These are phyloP conservation scores for Acinonyx jubatus DNA, from an alignment of 2,113 vertebrate genomes.

Conservation along the genomic window DNA sequence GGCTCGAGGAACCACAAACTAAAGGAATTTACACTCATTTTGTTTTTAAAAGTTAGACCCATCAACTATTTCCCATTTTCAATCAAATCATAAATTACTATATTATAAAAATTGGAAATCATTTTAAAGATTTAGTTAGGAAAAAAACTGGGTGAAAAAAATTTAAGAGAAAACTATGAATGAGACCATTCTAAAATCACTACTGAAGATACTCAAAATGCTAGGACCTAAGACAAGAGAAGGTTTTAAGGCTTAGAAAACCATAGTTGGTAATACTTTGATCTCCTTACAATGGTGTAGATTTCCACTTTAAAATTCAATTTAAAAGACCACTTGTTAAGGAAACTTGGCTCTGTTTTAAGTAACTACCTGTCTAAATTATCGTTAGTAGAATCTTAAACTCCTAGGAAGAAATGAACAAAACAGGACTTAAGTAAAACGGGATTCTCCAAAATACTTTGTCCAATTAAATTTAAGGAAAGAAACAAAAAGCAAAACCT, in stretches of 20 bases:
- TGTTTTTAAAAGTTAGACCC: background rate
- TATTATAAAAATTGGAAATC: background rate
- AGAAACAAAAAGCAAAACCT: background rate
- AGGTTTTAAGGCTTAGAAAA: conserved; percentile 12
- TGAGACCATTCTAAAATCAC: conserved; percentile 29
- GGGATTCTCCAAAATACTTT: background rate
- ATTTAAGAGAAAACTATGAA: background rate
- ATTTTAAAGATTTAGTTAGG: conserved; percentile 32
- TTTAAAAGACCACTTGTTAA: conserved; percentile 31
- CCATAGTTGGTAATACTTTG: background rate
- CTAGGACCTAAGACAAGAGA: background rate
- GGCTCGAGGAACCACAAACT: background rate
- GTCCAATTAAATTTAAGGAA: background rate
- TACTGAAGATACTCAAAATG: background rate
- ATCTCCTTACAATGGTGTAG: background rate
- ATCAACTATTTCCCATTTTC: background rate
- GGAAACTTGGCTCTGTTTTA: conserved; percentile 13
- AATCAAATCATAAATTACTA: background rate
- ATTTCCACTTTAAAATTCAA: conserved; percentile 36
- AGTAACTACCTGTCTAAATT: background rate
- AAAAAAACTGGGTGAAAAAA: background rate
- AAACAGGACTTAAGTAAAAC: background rate
- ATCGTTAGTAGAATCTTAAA: background rate
- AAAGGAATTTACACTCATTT: background rate
- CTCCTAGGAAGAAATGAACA: background rate